Base-by-base conservation (phyloP, 2,888 invertebrate genomes). In the Aelia acuminata region DNA sequence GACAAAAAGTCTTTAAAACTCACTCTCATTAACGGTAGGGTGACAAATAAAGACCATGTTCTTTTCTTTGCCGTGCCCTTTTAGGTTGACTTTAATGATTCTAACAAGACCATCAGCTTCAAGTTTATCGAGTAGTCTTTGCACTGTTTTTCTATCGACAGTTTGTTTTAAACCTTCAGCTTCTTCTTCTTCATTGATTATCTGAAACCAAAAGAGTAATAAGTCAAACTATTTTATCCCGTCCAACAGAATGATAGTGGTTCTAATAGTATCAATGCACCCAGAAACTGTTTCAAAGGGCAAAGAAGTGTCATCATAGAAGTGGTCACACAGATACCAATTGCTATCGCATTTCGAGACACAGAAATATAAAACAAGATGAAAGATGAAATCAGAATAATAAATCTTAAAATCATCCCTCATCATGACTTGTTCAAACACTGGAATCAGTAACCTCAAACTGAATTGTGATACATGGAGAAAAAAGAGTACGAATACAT, bases 61-160 rank as follows among this genome's bases (percentile, higher is more conserved):
- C 91, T 93, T 94, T 15, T 92, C 92, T 89, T 92, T 92, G 1
- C 92, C 92, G 15, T 92, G 92, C 50, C 92, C 92, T 63, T 91
- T 93, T 57, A 95, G 91, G 84, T 92, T 91, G n/a, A 94, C 91
- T 89, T 91, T 91, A 35, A 94, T 93, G 31, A 93, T 92, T 91
- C 94, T 94, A 11, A 95, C 92, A 88, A 94, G 93, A 18, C 94
- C 94, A 84, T 94, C 94, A 88, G 92, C 92, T 1, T 93, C 93
- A 89, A 96, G 92, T 88, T 93, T 93, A 43, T 93, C 92, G 35
- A 96, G 91, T 26, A 96, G 91, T 26, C 96, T 93, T 13, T 93
- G 91, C 43, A 96, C 91, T 0, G 96, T 95, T 91, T 95, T 95
- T 89, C 94, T 94, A 91, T 96, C 96, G 84, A 95, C 94, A 88